phyloP scores from a whole-genome alignment of 2,113 vertebrate genomes.

The Caloenas nicobarica region DNA sequence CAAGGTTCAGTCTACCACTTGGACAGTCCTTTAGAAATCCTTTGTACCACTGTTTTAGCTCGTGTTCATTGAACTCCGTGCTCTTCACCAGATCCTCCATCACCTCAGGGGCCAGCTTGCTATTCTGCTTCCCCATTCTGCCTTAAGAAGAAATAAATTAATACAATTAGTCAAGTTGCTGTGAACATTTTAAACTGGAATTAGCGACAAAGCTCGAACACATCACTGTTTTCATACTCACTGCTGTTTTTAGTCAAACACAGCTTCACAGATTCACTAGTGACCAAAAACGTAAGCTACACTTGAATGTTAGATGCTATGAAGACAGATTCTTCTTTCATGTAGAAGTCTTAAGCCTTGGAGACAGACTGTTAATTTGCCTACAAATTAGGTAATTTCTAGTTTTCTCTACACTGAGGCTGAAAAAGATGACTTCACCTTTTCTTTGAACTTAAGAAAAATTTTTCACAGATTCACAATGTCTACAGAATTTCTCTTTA shows the following conservation, averaged over 20 bases:
- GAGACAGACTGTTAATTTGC: neutral
- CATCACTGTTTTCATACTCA: neutral
- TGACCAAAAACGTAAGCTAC: neutral
- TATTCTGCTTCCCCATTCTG: conserved; percentile 99
- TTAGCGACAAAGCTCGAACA: neutral
- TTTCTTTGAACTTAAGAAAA: neutral
- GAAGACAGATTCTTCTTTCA: neutral
- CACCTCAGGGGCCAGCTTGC: conserved; percentile 98
- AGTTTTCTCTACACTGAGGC: neutral
- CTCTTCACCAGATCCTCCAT: conserved; percentile 99
- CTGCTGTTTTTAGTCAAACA: neutral
- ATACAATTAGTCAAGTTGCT: conserved; percentile 14
- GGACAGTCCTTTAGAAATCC: conserved; percentile 87
- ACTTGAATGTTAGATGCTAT: neutral
- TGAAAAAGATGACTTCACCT: neutral
- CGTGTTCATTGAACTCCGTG: conserved; percentile 94
- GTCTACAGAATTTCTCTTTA: neutral
- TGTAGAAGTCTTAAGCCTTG: neutral
- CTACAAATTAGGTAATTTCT: neutral
- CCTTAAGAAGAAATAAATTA: conserved; percentile 74
- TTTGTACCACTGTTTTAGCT: conserved; percentile 97
- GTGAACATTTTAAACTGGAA: neutral
- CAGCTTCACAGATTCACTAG: neutral
- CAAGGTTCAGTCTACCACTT: conserved; percentile 82
- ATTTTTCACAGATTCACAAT: neutral